A percentile compares a stretch with the other conserved stretches of the same genome.
Evolutionary conservation across 2,113 vertebrate genomes (phyloP).

Genomic region (Pyrgilauda ruficollis): DNA sequence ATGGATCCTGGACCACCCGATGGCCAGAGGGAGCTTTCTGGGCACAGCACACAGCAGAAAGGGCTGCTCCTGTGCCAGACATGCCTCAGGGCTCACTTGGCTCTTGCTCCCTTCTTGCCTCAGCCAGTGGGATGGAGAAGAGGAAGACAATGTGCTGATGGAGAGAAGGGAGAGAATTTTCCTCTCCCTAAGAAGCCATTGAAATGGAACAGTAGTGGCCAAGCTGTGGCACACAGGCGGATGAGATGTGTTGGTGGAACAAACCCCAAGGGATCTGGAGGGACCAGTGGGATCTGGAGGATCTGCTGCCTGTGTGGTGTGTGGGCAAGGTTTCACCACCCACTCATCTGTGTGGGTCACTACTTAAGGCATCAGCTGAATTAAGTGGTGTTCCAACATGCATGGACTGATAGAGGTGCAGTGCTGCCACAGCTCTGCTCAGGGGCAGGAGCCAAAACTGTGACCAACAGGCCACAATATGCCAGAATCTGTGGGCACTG

Average conservation of each 20-base stretch:
- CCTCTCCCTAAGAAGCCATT: neutral
- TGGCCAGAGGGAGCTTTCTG: neutral
- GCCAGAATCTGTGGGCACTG: neutral
- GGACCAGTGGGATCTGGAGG: neutral
- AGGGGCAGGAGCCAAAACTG: neutral
- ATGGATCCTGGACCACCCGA: neutral
- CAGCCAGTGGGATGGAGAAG: rapidly evolving
- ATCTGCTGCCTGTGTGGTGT: rapidly evolving
- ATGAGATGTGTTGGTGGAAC: neutral
- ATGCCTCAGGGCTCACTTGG: neutral
- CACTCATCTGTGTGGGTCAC: neutral
- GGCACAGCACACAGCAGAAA: neutral
- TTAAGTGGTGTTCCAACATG: neutral
- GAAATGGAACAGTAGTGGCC: neutral
- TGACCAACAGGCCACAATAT: neutral
- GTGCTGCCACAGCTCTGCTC: neutral
- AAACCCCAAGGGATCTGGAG: neutral
- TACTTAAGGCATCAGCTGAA: neutral
- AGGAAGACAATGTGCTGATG: rapidly evolving
- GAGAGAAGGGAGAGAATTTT: neutral
- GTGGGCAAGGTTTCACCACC: neutral
- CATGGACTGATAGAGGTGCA: neutral
- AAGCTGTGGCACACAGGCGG: neutral
- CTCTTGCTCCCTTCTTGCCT: neutral
- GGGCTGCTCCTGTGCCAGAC: neutral